Evolutionary conservation across 2,797 vertebrate genomes (phyloP).

Genomic region (Capromys pilorides): DNA sequence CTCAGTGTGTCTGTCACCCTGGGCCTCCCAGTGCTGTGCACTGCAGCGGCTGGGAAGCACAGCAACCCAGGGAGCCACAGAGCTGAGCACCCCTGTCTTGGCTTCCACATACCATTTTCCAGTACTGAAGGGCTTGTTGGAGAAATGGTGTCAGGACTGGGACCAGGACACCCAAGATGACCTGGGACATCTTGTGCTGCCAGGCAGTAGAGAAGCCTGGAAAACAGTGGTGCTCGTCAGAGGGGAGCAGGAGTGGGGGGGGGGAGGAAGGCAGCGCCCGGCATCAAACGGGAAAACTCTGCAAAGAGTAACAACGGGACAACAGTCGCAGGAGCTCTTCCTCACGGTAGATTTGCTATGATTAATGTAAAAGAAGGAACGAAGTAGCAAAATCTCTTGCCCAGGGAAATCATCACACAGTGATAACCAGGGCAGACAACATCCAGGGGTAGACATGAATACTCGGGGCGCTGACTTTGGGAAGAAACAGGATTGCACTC

Average conservation of each 20-base stretch:
- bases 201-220: not conserved
- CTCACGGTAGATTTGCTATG: not conserved
- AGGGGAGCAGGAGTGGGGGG: not conserved
- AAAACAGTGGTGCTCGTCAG: not conserved
- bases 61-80: not conserved
- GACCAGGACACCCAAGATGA: not conserved
- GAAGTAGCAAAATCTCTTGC: not conserved
- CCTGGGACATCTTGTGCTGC: not conserved
- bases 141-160: not conserved
- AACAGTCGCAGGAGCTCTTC: not conserved
- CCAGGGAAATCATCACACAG: not conserved
- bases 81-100: not conserved
- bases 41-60: accelerated
- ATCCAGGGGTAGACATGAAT: not conserved
- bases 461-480: not conserved
- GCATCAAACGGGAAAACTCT: not conserved
- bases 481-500: not conserved
- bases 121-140: not conserved
- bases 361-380: not conserved
- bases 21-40: not conserved
- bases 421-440: too few relatives aligned
- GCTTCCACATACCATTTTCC: not conserved
- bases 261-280: too few relatives aligned
- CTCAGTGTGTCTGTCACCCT: accelerated
- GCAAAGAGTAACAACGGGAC: not conserved